Conservation (phyloP, 1,140 invertebrate species). For the Megalopta genalis region DNA sequence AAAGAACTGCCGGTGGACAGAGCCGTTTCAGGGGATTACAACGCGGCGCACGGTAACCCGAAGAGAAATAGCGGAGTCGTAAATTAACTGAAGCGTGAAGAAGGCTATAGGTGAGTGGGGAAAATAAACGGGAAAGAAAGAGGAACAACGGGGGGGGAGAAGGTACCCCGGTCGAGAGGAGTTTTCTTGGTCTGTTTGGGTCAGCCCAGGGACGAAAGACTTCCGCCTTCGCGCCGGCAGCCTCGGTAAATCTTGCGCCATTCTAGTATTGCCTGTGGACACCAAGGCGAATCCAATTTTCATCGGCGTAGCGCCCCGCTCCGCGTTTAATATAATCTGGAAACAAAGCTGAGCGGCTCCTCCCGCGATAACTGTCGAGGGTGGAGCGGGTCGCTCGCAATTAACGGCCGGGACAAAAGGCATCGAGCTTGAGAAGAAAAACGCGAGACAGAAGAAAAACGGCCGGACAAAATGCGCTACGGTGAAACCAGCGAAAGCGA, state of each 20-base stretch:
- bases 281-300: neutral
- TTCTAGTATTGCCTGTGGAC: neutral
- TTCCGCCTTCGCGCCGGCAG: too few relatives aligned
- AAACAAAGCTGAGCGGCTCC: neutral
- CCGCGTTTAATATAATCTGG: neutral
- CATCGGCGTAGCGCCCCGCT: neutral
- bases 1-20: neutral
- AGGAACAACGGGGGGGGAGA: neutral
- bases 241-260: neutral
- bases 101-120: neutral
- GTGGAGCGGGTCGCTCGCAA: neutral
- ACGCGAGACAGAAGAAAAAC: neutral
- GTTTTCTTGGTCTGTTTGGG: neutral
- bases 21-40: neutral
- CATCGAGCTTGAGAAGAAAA: neutral
- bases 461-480: neutral
- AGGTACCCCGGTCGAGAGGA: too few relatives aligned
- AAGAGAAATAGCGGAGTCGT: neutral
- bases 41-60: neutral
- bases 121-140: neutral
- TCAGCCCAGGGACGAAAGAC: neutral
- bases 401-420: neutral
- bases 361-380: neutral
- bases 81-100: constrained; percentile 10
- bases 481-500: neutral